Conservation (phyloP, 2,797 vertebrate species). For the Schizopygopsis pylzovi region DNA sequence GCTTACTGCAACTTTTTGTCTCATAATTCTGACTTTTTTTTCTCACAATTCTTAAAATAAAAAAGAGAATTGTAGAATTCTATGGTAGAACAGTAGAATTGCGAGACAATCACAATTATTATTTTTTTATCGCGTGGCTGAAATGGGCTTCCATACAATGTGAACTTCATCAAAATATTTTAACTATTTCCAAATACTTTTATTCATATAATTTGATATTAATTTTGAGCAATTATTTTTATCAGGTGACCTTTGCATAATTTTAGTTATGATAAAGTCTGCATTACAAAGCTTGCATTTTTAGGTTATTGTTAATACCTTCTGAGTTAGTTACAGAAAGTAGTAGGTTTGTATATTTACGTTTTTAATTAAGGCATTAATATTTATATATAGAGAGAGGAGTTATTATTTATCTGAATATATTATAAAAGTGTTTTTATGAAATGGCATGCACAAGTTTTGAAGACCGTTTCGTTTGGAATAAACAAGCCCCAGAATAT, state of each 20-base stretch:
- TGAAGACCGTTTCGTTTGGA: neutral
- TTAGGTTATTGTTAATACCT: neutral
- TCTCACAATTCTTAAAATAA: too few relatives aligned
- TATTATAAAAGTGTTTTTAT: neutral
- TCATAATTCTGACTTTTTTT: too few relatives aligned
- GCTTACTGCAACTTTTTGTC: too few relatives aligned
- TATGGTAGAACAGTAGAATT: too few relatives aligned
- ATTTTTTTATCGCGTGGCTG: neutral
- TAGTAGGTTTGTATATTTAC: neutral
- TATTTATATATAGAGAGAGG: too few relatives aligned
- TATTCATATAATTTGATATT: neutral
- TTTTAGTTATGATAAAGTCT: neutral
- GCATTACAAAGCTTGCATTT: neutral
- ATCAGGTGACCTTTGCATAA: too few relatives aligned
- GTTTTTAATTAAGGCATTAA: neutral
- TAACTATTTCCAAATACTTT: neutral
- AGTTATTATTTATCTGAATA: too few relatives aligned
- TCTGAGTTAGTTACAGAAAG: neutral
- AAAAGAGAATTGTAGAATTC: neutral
- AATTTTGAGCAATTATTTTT: neutral
- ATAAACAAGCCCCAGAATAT: too few relatives aligned
- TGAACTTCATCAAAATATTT: neutral
- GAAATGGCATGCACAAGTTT: neutral
- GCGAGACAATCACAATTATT: neutral
- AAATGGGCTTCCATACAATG: neutral